Evolutionary conservation across 2,113 vertebrate species (phyloP), one percentile per base, ranked within the genome.

Genomic region (Nycticebus coucang): DNA sequence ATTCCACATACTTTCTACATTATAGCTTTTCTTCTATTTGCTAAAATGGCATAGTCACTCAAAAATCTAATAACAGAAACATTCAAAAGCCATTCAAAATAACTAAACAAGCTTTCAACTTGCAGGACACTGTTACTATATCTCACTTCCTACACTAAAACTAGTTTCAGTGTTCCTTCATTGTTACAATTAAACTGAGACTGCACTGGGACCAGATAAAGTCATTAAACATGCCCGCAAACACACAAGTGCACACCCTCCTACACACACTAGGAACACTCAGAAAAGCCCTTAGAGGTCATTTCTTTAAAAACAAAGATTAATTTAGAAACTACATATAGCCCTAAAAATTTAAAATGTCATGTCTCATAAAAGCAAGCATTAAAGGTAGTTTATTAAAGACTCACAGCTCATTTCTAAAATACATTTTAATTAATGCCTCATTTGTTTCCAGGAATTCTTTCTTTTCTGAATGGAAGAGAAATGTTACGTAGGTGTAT

Each of bases 1-100:
- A 77, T 62, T 41, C 84, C 78, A 37, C 13, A 79, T 1, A 74
- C 1, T 19, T 87, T 33, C 66, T 59, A 26, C 19, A 5, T 28
- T 69, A 37, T 6, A 41, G 81, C 53, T 71, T 69, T 79, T 81
- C 93, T 74, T 28, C 87, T 21, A 35, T 86, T 57, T 74, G 86
- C 37, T 87, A 60, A 37, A 93, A 93, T 50, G 41, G 7, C 50
- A 87, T 4, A 37, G 41, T 33, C 60, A 81, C 14, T 55, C 19
- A n/a, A 24, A 80, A 57, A 89, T 66, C 53, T 71, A 85, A 45
- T 64, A 59, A 50, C 37, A 26, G 78, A 66, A 62, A 50, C 30
- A 35, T 89, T 62, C 26, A 77, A 87, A 97, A 94, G 55, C 7
- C 69, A 0, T n/a, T 95, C 60, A 72, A 72, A 94, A 21, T 26